These are phyloP conservation scores for Bambusicola thoracicus DNA, from an alignment of 2,113 vertebrate genomes.

Conservation along the genomic window DNA sequence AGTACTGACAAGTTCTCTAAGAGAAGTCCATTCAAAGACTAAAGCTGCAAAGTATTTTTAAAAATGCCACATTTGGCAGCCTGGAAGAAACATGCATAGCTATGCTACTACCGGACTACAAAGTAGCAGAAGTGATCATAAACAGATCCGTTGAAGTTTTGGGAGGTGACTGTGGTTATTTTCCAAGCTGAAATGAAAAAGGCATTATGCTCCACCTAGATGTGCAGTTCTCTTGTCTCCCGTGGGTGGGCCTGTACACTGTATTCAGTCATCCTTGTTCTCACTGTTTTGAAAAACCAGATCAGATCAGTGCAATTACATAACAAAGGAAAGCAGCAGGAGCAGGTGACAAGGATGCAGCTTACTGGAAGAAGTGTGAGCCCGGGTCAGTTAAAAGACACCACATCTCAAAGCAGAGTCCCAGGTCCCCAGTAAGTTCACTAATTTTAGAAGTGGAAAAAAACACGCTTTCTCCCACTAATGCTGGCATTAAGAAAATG, in stretches of 20 bases:
- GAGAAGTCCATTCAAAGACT: neutral
- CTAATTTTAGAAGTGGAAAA: neutral
- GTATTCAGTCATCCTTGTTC: neutral
- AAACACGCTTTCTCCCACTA: neutral
- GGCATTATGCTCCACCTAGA: neutral
- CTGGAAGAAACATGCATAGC: neutral
- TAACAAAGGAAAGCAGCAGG: neutral
- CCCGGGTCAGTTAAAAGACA: neutral
- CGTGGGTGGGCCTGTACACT: neutral
- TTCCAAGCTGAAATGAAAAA: neutral
- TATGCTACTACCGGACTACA: neutral
- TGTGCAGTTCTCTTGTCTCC: neutral
- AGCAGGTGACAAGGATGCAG: neutral
- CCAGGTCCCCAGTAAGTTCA: neutral
- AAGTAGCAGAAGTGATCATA: neutral
- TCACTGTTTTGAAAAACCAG: neutral
- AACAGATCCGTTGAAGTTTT: neutral
- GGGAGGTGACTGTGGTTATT: neutral
- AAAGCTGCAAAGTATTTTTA: neutral
- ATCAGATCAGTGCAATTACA: fast-evolving
- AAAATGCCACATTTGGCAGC: neutral
- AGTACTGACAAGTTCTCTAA: neutral
- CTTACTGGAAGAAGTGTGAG: neutral
- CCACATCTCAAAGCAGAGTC: neutral
- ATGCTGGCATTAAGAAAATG: neutral